Conservation (phyloP, 2,113 vertebrate genomes). For the Leptocoma aspasia region DNA sequence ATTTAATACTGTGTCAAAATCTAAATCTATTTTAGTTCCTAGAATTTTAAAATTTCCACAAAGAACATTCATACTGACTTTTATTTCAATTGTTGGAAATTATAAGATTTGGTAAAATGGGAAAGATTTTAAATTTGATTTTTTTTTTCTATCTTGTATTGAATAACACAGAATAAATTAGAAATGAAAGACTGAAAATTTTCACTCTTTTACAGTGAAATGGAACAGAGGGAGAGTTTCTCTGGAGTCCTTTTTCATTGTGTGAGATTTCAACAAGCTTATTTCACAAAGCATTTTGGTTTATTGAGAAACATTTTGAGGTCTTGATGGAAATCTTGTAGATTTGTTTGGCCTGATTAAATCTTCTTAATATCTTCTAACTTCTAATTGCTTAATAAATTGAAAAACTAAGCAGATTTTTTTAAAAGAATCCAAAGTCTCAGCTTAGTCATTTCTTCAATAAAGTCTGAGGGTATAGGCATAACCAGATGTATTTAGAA, state of each 20-base stretch:
- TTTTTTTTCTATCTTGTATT: not conserved
- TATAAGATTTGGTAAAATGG: not conserved
- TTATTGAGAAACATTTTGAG: not conserved
- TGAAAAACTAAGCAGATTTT: not conserved
- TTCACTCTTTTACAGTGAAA: not conserved
- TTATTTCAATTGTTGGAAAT: not conserved
- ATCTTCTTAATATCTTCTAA: not conserved
- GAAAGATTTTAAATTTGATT: not conserved
- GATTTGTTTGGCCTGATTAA: not conserved
- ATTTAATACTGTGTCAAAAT: not conserved
- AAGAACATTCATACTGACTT: not conserved
- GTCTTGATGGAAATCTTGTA: not conserved
- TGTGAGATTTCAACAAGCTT: not conserved
- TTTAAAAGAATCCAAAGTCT: not conserved
- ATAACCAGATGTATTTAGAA: not conserved
- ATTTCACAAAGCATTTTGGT: not conserved
- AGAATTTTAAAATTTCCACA: not conserved
- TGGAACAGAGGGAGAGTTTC: not conserved
- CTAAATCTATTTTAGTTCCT: not conserved
- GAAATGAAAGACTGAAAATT: not conserved
- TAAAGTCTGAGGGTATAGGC: not conserved
- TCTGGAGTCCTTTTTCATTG: not conserved
- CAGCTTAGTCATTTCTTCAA: not conserved
- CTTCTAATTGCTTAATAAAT: not conserved
- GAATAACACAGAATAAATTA: not conserved